phyloP scores from a whole-genome alignment of 1,140 invertebrate genomes.

The Zelostemma sp. region DNA sequence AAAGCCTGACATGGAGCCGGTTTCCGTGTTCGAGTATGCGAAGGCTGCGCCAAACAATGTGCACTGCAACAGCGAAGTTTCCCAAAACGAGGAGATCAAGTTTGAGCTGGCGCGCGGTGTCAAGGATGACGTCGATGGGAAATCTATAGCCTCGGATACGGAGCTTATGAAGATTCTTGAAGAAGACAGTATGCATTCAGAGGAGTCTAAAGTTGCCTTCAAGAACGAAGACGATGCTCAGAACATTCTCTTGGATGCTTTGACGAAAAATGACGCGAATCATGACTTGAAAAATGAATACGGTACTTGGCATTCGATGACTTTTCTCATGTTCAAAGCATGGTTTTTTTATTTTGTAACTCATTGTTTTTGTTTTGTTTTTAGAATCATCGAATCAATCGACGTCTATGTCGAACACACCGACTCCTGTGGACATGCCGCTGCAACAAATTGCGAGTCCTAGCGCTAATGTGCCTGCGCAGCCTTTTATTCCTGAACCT shows the following conservation, averaged over 20 bases:
- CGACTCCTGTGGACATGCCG: conserved; percentile 18
- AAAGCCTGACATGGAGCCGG: conserved; percentile 52
- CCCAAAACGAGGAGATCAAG: conserved; percentile 43
- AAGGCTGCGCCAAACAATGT: conserved; percentile 22
- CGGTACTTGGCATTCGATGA: conserved; percentile 13
- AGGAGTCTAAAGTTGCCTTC: conserved; percentile 50
- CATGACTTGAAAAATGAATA: conserved; percentile 33
- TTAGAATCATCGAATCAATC: conserved; percentile 40
- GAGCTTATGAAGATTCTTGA: conserved; percentile 65
- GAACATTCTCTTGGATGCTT: conserved; percentile 56
- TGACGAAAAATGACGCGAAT: conserved; percentile 51
- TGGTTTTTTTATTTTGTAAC: not conserved
- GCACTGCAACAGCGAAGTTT: conserved; percentile 32
- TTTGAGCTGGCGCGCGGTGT: conserved; percentile 40
- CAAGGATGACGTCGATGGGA: conserved; percentile 57
- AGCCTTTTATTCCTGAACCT: conserved; percentile 76
- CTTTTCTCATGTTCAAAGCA: not conserved
- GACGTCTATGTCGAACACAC: conserved; percentile 28
- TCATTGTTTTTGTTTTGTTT: conserved; percentile 9
- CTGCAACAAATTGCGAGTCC: conserved; percentile 20
- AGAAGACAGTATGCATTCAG: conserved; percentile 60
- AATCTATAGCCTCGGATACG: conserved; percentile 64
- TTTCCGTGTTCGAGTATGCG: conserved; percentile 60
- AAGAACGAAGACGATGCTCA: conserved; percentile 53
- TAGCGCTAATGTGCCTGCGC: conserved; percentile 44